These are phyloP conservation scores for Apaloderma vittatum DNA, from an alignment of 2,113 vertebrate species.

Conservation along the genomic window DNA sequence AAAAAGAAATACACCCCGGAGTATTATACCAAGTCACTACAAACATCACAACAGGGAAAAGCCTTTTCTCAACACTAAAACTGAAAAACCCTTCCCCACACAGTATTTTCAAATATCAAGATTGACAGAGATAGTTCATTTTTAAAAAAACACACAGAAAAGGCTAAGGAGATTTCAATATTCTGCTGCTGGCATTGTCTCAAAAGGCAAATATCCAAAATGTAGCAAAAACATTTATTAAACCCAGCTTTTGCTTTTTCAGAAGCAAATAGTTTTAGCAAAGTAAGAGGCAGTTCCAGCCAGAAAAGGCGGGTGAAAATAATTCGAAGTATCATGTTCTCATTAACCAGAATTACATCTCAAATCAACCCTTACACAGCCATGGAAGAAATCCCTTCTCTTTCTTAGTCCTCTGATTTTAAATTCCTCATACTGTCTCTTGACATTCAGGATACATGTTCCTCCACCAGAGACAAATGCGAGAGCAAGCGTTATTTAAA, in stretches of 20 bases:
- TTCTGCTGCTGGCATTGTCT: neutral
- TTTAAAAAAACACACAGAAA: neutral
- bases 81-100: neutral
- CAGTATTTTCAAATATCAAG: neutral
- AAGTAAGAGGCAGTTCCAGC: neutral
- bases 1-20: neutral
- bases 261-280: neutral
- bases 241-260: neutral
- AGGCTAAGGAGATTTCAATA: neutral
- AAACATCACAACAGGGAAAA: neutral
- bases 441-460: neutral
- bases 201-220: conserved; percentile 12
- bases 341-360: neutral
- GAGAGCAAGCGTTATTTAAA: conserved; percentile 6
- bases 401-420: neutral
- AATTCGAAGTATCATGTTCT: neutral
- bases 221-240: neutral
- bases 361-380: neutral
- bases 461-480: neutral
- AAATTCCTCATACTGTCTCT: neutral
- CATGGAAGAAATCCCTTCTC: neutral
- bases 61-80: neutral
- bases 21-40: neutral
- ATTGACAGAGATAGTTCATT: neutral
- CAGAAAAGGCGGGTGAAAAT: neutral